A percentile compares a stretch with the other conserved stretches of the same genome.
Conservation (phyloP, 2,797 vertebrate species). For the Chrosomus eos region DNA sequence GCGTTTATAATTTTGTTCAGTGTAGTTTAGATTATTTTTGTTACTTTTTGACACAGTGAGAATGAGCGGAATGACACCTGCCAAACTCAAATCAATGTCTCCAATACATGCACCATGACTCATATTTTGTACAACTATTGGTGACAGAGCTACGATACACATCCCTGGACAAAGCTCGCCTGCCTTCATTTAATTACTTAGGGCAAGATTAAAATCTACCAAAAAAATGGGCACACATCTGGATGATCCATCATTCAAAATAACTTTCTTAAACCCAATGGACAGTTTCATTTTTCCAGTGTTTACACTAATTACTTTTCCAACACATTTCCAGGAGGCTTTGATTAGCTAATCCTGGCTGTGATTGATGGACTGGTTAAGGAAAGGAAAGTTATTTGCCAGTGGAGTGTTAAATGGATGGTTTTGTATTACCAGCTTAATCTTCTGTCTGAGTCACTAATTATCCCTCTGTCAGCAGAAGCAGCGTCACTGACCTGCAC, state of each 20-base stretch:
- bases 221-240: slow-evolving; percentile 46
- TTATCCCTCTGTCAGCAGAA: slow-evolving; percentile 77
- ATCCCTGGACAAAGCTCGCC: neutral
- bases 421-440: slow-evolving; percentile 71
- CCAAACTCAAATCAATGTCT: neutral
- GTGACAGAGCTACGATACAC: neutral
- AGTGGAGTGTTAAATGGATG: slow-evolving; percentile 49
- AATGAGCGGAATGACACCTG: neutral
- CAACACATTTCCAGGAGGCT: slow-evolving; percentile 45
- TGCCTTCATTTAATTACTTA: slow-evolving; percentile 32
- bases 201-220: slow-evolving; percentile 35
- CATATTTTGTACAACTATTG: neutral
- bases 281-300: slow-evolving; percentile 58
- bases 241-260: slow-evolving; percentile 48
- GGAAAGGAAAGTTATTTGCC: slow-evolving; percentile 49
- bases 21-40: neutral
- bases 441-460: slow-evolving; percentile 78
- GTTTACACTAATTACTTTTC: slow-evolving; percentile 55
- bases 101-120: neutral
- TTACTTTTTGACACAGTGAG: neutral
- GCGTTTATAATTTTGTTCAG: too few relatives aligned
- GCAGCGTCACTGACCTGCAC: slow-evolving; percentile 47
- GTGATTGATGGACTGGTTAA: slow-evolving; percentile 62
- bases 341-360: slow-evolving; percentile 52
- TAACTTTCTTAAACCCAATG: slow-evolving; percentile 47